Evolutionary conservation across 2,797 vertebrate genomes (phyloP).

Genomic region (Amazonetta brasiliensis): DNA sequence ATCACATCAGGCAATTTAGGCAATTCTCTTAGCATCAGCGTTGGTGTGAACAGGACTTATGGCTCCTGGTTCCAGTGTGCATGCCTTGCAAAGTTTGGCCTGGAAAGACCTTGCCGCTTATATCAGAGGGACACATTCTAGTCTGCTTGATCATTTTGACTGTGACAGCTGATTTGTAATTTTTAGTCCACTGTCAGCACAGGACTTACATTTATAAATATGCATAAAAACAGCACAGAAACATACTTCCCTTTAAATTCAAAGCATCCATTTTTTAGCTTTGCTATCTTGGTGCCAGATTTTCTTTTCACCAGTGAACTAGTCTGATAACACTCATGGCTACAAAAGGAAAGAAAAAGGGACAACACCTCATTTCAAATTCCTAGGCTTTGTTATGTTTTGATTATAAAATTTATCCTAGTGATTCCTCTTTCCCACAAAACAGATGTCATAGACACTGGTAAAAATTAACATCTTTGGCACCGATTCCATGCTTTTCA

Average conservation of each 20-base stretch:
- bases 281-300: background rate
- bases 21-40: background rate
- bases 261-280: background rate
- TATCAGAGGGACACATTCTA: background rate
- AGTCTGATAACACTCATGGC: slow-evolving; percentile 8
- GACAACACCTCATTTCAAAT: background rate
- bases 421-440: background rate
- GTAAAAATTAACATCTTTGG: background rate
- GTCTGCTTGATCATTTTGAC: background rate
- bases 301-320: slow-evolving; percentile 9
- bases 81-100: background rate
- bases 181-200: background rate
- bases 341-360: background rate
- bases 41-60: background rate
- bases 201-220: background rate
- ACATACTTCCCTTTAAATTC: background rate
- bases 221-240: background rate
- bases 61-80: background rate
- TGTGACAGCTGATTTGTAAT: background rate
- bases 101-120: background rate
- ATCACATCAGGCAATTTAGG: background rate
- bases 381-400: background rate
- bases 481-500: background rate
- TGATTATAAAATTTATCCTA: background rate
- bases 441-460: background rate